These are phyloP conservation scores for Himantopus leucocephalus DNA, from an alignment of 2,113 vertebrate species.

Conservation along the genomic window DNA sequence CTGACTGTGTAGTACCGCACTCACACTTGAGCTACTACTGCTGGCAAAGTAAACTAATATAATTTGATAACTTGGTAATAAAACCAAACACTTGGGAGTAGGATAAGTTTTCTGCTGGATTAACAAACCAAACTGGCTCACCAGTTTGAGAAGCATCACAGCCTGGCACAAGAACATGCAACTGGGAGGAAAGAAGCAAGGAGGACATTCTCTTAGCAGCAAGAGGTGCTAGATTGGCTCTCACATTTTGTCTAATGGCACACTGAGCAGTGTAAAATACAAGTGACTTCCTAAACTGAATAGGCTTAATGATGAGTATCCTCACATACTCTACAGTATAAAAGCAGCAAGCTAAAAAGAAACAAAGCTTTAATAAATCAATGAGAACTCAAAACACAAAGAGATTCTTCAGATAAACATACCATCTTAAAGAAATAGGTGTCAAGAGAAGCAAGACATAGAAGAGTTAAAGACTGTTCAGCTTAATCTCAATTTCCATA, in stretches of 20 bases:
- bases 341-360: background rate
- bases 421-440: background rate
- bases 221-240: background rate
- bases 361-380: background rate
- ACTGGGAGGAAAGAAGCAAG: background rate
- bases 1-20: fast-evolving
- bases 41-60: background rate
- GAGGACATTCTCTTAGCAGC: background rate
- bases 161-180: background rate
- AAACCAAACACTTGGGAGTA: background rate
- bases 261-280: background rate
- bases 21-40: background rate
- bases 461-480: background rate
- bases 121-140: background rate
- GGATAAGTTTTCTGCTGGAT: background rate
- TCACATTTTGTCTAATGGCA: background rate
- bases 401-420: background rate
- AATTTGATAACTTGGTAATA: background rate
- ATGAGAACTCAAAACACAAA: background rate
- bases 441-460: background rate
- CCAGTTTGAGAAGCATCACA: background rate
- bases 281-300: background rate
- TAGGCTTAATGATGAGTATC: background rate
- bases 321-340: background rate
- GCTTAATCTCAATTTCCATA: background rate